Evolutionary conservation across 2,888 invertebrate genomes (phyloP), one percentile per base, ranked within the genome.

Genomic region (Pterostichus niger): DNA sequence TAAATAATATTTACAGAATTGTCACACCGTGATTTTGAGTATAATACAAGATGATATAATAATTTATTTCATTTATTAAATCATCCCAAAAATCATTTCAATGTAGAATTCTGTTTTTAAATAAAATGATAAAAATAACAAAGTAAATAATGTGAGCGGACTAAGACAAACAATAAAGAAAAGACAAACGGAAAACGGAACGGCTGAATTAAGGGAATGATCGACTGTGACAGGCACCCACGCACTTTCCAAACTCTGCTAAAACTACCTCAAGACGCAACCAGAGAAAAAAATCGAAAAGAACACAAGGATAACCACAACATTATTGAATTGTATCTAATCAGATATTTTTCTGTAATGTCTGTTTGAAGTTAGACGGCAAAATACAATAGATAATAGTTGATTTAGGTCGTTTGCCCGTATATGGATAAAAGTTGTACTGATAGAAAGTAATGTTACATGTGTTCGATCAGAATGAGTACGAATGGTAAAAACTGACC

Each of bases 341-440:
- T 75, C 75, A 75, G 33, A 75, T 75, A 75, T 75, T 75, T 75
- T 33, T 75, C 75, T 52, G 75, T n/a, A 49, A 73, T 33, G 35
- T 49, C 52, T 52, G 52, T 75, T 75, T 44, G 64, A 64, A 46
- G 68, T 71, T 44, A 44, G 44, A 71, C 68, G 75, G 52, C 52
- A 24, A 75, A 68, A 54, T 81, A 81, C 81, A 81, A 81, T 78
- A 61, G 78, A 78, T 81, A 73, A 68, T 71, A 81, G 59, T 82
- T 82, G 82, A 82, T 82, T 52, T 82, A 75, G 82, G 82, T 75
- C 82, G 61, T 75, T 75, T 81, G 59, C 10, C 75, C 82, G 31
- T 75, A 49, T 82, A 75, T 46, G 64, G 82, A 1, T 73, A 82
- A 82, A 75, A 75, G 59, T 75, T 52, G n/a, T 33, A 31, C 75